phyloP scores from a whole-genome alignment of 2,113 vertebrate genomes.

The Oostethus manadensis region DNA sequence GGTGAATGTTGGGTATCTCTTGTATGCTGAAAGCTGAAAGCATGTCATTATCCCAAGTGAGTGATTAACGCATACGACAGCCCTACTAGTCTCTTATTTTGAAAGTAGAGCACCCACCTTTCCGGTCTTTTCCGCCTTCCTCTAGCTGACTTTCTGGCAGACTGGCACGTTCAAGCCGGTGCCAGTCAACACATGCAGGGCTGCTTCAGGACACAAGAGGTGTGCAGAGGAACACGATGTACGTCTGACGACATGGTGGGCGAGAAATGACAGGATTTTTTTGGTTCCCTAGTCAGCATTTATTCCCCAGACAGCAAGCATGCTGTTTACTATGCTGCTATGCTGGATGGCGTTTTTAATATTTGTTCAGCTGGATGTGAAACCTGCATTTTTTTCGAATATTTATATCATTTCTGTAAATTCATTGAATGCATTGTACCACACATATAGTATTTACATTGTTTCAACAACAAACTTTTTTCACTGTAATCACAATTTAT shows the following conservation, averaged over 20 bases:
- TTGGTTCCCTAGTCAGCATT: neutral
- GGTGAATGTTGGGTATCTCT: no score
- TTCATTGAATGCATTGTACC: no score
- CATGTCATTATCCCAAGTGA: no score
- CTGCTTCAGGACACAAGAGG: slow-evolving; percentile 30
- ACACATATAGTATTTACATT: no score
- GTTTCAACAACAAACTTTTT: neutral
- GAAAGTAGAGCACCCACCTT: neutral
- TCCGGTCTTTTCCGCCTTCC: slow-evolving; percentile 1
- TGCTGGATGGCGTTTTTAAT: no score
- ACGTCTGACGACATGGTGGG: neutral
- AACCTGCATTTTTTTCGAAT: no score
- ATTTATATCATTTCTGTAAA: no score
- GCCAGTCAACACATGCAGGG: slow-evolving; percentile 44
- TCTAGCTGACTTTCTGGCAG: slow-evolving; percentile 14
- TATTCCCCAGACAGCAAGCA: neutral
- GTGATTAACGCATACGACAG: no score
- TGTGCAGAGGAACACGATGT: slow-evolving; percentile 44
- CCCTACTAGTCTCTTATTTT: slow-evolving; percentile 18
- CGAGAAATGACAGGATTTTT: neutral
- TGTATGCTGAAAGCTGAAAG: no score
- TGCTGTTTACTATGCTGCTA: no score
- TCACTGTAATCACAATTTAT: slow-evolving; percentile 67
- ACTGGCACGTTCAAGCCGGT: slow-evolving; percentile 49
- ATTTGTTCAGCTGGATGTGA: no score